These are phyloP conservation scores for Sterrhoptilus dennistouni DNA, from an alignment of 2,113 vertebrate species.

Conservation along the genomic window DNA sequence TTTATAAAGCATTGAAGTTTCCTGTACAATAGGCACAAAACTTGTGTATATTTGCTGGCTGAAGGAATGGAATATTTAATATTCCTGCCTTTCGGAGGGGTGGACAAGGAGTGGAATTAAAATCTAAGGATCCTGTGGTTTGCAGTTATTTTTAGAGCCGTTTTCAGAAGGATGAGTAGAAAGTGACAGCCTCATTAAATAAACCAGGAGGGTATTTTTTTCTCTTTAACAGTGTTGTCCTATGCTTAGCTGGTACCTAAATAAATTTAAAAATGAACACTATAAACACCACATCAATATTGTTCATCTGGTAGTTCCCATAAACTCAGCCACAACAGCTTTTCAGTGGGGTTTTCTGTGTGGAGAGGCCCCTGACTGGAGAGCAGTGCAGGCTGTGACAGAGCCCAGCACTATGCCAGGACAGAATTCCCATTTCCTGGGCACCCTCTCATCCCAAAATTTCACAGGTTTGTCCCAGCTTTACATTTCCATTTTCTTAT, in stretches of 20 bases:
- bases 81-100: neutral
- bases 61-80: neutral
- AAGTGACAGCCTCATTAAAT: neutral
- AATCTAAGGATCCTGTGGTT: neutral
- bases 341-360: fast-evolving
- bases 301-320: neutral
- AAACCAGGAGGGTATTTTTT: neutral
- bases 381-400: fast-evolving
- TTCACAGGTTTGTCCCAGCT: neutral
- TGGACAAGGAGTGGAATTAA: neutral
- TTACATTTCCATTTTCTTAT: neutral
- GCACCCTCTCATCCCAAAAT: neutral
- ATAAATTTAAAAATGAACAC: neutral
- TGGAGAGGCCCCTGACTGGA: neutral
- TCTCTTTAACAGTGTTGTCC: neutral
- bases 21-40: neutral
- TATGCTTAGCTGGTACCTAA: neutral
- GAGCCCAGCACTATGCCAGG: neutral
- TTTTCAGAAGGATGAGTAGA: neutral
- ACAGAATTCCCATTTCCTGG: fast-evolving
- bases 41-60: neutral
- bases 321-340: neutral
- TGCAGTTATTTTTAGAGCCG: neutral
- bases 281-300: fast-evolving
- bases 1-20: neutral